Conservation (phyloP, 2,888 invertebrate genomes). For the Lordiphosa fenestrarum region DNA sequence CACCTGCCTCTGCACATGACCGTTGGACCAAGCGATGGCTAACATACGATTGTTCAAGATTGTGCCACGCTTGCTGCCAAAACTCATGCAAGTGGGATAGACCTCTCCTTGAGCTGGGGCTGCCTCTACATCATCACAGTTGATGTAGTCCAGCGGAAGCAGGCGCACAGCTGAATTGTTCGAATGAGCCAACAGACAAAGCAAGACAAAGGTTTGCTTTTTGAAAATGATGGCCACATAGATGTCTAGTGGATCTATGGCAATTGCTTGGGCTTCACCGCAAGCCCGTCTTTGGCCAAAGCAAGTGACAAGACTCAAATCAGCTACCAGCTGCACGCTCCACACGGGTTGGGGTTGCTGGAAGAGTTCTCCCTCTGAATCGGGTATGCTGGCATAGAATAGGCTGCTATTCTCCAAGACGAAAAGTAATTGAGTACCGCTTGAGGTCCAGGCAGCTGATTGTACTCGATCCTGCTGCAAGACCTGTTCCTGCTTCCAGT, state of each 20-base stretch:
- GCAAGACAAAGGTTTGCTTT: conserved; percentile 22
- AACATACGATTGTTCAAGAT: neutral
- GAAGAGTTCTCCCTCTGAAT: neutral
- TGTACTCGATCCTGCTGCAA: conserved; percentile 8
- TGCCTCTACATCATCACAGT: neutral
- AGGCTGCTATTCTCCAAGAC: neutral
- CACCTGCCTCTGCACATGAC: conserved; percentile 7
- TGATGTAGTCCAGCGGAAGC: conserved; percentile 8
- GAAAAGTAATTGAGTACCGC: conserved; percentile 24
- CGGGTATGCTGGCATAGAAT: conserved; percentile 5
- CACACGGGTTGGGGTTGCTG: neutral
- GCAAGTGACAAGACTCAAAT: conserved; percentile 1
- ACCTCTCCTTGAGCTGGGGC: neutral
- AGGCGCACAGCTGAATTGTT: neutral
- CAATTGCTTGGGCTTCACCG: conserved; percentile 10
- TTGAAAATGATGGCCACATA: conserved; percentile 35
- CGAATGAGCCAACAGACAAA: conserved; percentile 5
- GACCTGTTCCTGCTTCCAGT: neutral
- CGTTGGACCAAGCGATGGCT: conserved; percentile 26
- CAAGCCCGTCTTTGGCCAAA: neutral
- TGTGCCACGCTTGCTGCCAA: neutral
- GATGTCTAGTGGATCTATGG: conserved; percentile 25
- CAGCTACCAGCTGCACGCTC: neutral
- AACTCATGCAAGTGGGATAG: conserved; percentile 28
- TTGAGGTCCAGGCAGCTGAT: conserved; percentile 36